These are phyloP conservation scores for Phodopus roborovskii DNA, from an alignment of 2,113 vertebrate genomes.

Conservation along the genomic window DNA sequence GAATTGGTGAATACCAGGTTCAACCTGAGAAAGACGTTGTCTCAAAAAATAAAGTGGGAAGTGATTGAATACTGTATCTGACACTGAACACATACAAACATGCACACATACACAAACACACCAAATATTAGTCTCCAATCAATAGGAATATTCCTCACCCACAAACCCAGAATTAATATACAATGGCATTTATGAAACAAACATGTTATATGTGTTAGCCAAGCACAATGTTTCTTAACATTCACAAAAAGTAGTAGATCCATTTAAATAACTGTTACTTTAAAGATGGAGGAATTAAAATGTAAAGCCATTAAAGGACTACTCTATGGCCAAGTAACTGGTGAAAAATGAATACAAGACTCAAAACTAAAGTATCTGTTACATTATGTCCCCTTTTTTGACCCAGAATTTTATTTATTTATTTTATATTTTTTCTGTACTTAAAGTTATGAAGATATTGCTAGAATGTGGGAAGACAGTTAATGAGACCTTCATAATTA, in stretches of 20 bases:
- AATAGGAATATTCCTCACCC: not conserved
- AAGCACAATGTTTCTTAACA: not conserved
- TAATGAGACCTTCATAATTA: not conserved
- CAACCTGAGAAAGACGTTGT: not conserved
- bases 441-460: slow-evolving; percentile 18
- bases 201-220: not conserved
- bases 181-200: not conserved
- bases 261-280: not conserved
- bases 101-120: not conserved
- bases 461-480: not conserved
- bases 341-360: not conserved
- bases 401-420: not conserved
- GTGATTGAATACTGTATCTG: not conserved
- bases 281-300: not conserved
- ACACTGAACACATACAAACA: not conserved
- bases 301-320: not conserved
- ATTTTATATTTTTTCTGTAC: not conserved
- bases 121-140: not conserved
- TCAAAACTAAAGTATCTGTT: slow-evolving; percentile 24
- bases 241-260: not conserved
- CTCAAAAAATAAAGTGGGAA: not conserved
- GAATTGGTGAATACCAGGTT: not conserved
- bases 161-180: not conserved
- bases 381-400: not conserved
- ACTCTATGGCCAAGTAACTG: not conserved